phyloP scores from a whole-genome alignment of 2,113 vertebrate species.

The Phalacrocorax brasilianus region DNA sequence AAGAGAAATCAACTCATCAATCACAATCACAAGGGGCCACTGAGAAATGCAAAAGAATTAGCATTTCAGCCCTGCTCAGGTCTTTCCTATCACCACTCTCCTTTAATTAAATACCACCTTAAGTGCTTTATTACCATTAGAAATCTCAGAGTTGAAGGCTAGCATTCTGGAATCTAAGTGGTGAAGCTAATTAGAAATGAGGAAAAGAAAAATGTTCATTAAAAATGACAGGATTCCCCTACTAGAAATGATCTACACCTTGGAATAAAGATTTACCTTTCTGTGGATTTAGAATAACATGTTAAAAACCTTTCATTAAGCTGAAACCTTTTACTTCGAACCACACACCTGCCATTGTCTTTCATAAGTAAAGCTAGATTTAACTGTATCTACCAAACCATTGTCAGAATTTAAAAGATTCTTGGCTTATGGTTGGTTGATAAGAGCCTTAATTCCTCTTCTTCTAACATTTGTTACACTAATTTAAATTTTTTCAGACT shows the following conservation, averaged over 20 bases:
- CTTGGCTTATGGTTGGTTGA: not conserved
- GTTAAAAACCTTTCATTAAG: slow-evolving; percentile 56
- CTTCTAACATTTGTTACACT: slow-evolving; percentile 33
- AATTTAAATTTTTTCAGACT: slow-evolving; percentile 40
- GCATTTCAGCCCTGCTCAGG: slow-evolving; percentile 56
- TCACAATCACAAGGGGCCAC: slow-evolving; percentile 75
- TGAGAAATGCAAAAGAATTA: slow-evolving; percentile 73
- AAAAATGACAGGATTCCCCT: slow-evolving; percentile 52
- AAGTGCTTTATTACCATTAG: slow-evolving; percentile 59
- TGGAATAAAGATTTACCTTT: slow-evolving; percentile 62
- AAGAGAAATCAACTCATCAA: slow-evolving; percentile 80
- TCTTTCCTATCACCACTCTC: slow-evolving; percentile 62
- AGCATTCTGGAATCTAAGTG: slow-evolving; percentile 31
- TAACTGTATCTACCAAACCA: slow-evolving; percentile 14
- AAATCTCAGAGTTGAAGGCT: slow-evolving; percentile 23
- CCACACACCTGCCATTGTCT: not conserved
- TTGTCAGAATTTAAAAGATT: slow-evolving; percentile 21
- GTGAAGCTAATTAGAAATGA: slow-evolving; percentile 71
- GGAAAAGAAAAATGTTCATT: slow-evolving; percentile 56
- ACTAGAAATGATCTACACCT: slow-evolving; percentile 42
- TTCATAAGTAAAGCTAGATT: not conserved
- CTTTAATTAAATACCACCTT: slow-evolving; percentile 82
- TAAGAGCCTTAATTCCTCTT: slow-evolving; percentile 28
- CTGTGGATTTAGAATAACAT: slow-evolving; percentile 37
- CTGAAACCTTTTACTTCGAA: slow-evolving; percentile 5